Percentiles rank a stretch among this genome's conserved stretches.
These are phyloP conservation scores for Eupristina koningsbergeri DNA, from an alignment of 1,140 invertebrate species.

Conservation along the genomic window DNA sequence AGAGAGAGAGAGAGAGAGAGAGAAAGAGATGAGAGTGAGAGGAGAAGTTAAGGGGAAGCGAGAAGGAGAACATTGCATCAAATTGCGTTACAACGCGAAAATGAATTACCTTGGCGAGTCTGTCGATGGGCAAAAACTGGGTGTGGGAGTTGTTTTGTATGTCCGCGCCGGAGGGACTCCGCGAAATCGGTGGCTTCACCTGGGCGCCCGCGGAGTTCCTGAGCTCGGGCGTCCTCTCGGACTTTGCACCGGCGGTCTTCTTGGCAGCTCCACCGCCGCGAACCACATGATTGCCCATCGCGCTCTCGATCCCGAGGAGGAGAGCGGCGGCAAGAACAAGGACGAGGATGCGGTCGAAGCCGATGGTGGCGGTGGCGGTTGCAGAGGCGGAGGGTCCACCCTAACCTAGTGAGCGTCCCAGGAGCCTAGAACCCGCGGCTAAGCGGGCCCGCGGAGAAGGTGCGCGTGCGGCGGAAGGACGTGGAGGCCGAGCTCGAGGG, in stretches of 20 bases:
- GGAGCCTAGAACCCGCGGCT: not conserved
- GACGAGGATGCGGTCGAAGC: not conserved
- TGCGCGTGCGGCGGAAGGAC: not conserved
- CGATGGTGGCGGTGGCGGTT: no score
- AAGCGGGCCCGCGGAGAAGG: not conserved
- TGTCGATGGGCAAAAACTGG: conserved; percentile 80
- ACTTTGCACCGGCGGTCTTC: conserved; percentile 36
- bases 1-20: not conserved
- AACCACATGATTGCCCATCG: conserved; percentile 64
- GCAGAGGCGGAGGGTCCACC: not conserved
- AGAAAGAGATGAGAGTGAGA: not conserved
- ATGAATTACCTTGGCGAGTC: conserved; percentile 77
- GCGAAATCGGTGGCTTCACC: conserved; percentile 61
- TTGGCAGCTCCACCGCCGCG: conserved; percentile 52
- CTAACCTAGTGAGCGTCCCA: not conserved
- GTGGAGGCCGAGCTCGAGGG: not conserved
- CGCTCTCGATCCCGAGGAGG: no score
- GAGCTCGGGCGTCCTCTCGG: conserved; percentile 39
- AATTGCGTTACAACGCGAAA: conserved; percentile 6
- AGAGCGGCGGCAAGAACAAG: no score
- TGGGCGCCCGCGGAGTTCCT: conserved; percentile 45
- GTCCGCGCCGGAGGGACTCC: conserved; percentile 77
- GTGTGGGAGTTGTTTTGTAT: conserved; percentile 75
- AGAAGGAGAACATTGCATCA: not conserved
- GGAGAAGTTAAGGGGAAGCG: no score